phyloP scores from a whole-genome alignment of 2,888 invertebrate species.

The Boloria euphrosyne region DNA sequence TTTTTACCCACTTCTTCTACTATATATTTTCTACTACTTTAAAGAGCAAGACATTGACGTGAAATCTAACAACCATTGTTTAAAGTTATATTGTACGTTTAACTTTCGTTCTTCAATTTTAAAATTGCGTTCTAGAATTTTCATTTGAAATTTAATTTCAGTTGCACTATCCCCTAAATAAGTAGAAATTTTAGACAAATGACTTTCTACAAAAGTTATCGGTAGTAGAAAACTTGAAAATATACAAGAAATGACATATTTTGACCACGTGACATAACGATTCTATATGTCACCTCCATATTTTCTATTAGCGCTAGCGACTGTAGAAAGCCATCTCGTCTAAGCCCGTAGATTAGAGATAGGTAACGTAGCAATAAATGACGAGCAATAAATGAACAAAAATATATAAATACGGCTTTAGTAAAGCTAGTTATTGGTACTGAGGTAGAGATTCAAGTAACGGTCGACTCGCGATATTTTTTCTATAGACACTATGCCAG shows the following conservation, averaged over 20 bases:
- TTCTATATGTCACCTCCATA: too few species aligned
- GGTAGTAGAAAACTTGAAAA: too few species aligned
- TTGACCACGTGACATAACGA: too few species aligned
- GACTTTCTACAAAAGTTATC: not conserved
- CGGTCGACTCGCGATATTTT: constrained; percentile 71
- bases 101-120: constrained; percentile 13
- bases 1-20: too few species aligned
- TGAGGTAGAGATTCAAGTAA: constrained; percentile 73
- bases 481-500: constrained; percentile 68
- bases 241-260: too few species aligned
- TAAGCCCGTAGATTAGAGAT: constrained; percentile 51
- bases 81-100: constrained; percentile 30
- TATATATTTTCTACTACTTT: too few species aligned
- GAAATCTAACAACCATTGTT: constrained; percentile 11
- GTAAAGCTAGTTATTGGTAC: constrained; percentile 79
- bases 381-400: constrained; percentile 73
- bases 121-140: constrained; percentile 11
- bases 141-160: constrained; percentile 28
- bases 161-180: constrained; percentile 38
- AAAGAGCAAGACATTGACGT: constrained; percentile 5
- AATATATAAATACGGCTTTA: constrained; percentile 68
- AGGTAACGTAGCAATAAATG: constrained; percentile 76
- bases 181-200: constrained; percentile 26
- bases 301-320: too few species aligned
- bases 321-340: too few species aligned